Percentiles rank a stretch among this genome's conserved stretches.
Conservation (phyloP, 2,888 invertebrate species). For the Gandaritis pyraliata region DNA sequence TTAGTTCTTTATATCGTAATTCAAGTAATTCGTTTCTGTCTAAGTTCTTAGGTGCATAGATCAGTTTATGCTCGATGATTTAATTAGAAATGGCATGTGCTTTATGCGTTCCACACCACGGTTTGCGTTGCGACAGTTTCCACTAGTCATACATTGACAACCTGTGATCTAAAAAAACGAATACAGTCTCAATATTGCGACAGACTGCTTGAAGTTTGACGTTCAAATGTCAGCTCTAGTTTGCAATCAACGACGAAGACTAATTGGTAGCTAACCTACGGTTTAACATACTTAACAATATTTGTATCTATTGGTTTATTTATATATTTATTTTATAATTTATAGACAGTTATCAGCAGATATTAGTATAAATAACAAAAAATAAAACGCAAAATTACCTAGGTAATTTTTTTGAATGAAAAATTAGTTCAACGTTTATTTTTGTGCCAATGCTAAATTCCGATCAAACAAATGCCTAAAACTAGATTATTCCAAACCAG, state of each 20-base stretch:
- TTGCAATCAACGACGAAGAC: background rate
- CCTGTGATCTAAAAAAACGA: background rate
- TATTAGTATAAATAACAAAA: too few species aligned
- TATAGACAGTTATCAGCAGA: too few species aligned
- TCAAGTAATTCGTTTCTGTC: background rate
- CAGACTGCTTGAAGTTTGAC: slow-evolving; percentile 5
- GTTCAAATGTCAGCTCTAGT: slow-evolving; percentile 3
- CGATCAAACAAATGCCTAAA: background rate
- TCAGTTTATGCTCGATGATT: background rate
- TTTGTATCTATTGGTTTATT: too few species aligned
- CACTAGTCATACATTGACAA: background rate
- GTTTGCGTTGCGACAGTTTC: background rate
- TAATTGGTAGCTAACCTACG: background rate
- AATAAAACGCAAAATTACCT: too few species aligned
- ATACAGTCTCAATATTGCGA: slow-evolving; percentile 5
- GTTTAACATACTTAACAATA: too few species aligned
- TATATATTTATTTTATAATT: too few species aligned
- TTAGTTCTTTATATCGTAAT: too few species aligned
- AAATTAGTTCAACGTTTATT: background rate
- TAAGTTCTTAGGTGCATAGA: slow-evolving; percentile 1
- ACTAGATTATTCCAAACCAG: background rate
- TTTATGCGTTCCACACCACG: background rate
- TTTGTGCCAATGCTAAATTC: background rate
- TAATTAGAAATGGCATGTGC: slow-evolving; percentile 3
- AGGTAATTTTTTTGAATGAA: too few species aligned